Base-by-base conservation (phyloP, 30 jellyfish, hydroid and myxozoan genomes). In the Mastigias papua region DNA sequence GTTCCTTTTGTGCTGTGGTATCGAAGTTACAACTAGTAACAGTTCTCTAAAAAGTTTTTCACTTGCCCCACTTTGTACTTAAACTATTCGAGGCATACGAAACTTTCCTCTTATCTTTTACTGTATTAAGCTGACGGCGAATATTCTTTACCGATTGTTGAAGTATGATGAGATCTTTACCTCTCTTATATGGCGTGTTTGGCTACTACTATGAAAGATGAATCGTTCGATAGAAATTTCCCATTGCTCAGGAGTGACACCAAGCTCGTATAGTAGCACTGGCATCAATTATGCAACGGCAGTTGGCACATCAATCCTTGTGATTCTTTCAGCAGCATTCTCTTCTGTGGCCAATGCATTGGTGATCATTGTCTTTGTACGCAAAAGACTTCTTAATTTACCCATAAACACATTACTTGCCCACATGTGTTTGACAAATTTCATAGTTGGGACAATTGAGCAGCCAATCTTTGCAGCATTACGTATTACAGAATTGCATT, bases 351-450 rank as follows among this genome's bases (percentile, higher is more conserved):
- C 74, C 19, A 57, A 77, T 33, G 65, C 27, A 35, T 23, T 77
- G 77, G 77, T 77, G 15, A 48, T 75, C 30, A 2, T 50, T 31
- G 86, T 33, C 0, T 21, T 75, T 75, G n/a, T 26, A 5, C 77
- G 88, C 77, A 32, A 42, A 37, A 77, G 31, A 31, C 33, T n/a
- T 46, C 77, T 54, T 28, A 66, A 33, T 9, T 42, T 66, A 30
- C 88, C 76, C 1, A 31, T 67, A 17, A 15, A 57, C 34, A 11
- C 57, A 8, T 58, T 77, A 5, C 60, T 77, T 27, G 79, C 74
- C 34, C 54, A 46, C 68, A 77, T 57, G 88, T 77, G 88, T 62
- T 31, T 60, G 29, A 48, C 66, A 54, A 78, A 57, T 34, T 54
- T 77, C 27, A 42, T 77, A 15, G 61, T 35, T 54, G 88, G 88